phyloP scores from a whole-genome alignment of 2,888 invertebrate species.

The Notocelia uddmanniana region DNA sequence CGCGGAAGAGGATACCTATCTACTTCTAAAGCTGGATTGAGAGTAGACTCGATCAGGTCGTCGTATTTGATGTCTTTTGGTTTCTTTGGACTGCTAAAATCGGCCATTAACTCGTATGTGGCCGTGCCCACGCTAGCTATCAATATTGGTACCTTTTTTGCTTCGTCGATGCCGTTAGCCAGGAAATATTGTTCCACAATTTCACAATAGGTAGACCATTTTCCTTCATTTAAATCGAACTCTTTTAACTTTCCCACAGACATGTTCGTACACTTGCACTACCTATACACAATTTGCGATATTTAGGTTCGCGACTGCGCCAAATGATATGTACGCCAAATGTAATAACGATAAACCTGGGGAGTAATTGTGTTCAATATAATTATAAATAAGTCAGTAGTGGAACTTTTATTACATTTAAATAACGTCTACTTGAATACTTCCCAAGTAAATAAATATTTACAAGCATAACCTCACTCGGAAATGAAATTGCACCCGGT shows the following conservation, averaged over 20 bases:
- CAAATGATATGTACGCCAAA: too few relatives aligned
- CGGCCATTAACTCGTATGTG: conserved; percentile 24
- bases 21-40: too few relatives aligned
- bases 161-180: neutral
- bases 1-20: too few relatives aligned
- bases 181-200: conserved; percentile 13
- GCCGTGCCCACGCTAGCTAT: conserved; percentile 16
- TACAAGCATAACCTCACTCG: too few relatives aligned
- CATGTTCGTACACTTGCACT: neutral
- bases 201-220: conserved; percentile 12
- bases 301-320: conserved; percentile 20
- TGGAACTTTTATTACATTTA: too few relatives aligned
- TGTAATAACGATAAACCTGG: too few relatives aligned
- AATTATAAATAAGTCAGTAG: too few relatives aligned
- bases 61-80: neutral
- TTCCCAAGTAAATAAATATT: too few relatives aligned
- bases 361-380: too few relatives aligned
- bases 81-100: conserved; percentile 14
- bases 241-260: conserved; percentile 6
- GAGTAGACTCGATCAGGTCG: neutral
- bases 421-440: too few relatives aligned
- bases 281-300: neutral
- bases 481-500: too few relatives aligned
- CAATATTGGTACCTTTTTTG: conserved; percentile 4
- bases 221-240: conserved; percentile 4